These are phyloP conservation scores for Sebastes minor DNA, from an alignment of 2,797 vertebrate genomes.

Conservation along the genomic window DNA sequence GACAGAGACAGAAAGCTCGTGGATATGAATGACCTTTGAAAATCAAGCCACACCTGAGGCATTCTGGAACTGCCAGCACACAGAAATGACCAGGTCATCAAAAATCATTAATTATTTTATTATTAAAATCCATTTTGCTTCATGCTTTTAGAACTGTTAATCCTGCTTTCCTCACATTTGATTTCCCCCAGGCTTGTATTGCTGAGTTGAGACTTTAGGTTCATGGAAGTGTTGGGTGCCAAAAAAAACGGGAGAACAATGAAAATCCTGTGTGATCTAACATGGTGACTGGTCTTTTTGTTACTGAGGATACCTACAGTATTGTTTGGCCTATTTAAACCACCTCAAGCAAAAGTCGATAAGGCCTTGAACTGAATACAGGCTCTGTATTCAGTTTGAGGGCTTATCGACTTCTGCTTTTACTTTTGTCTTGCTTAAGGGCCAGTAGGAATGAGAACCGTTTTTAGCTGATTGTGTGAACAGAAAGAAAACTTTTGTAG, in stretches of 20 bases:
- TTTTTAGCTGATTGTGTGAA: not conserved
- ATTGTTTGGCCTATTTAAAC: not conserved
- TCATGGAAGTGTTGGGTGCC: not conserved
- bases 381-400: not conserved
- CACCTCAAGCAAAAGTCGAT: not conserved
- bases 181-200: not conserved
- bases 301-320: not conserved
- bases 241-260: not conserved
- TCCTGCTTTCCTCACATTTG: not conserved
- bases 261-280: not conserved
- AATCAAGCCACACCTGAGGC: slow-evolving; percentile 10
- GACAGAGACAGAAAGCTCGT: slow-evolving; percentile 31
- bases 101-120: no score
- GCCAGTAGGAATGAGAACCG: not conserved
- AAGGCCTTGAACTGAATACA: not conserved
- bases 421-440: not conserved
- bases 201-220: not conserved
- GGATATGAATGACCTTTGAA: slow-evolving; percentile 37
- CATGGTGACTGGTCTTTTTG: not conserved
- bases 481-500: not conserved
- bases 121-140: not conserved
- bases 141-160: not conserved
- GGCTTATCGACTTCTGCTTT: not conserved
- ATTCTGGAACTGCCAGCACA: not conserved
- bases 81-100: not conserved